Base-by-base conservation (phyloP, 2,888 invertebrate species). In the Darwinula stevensoni region DNA sequence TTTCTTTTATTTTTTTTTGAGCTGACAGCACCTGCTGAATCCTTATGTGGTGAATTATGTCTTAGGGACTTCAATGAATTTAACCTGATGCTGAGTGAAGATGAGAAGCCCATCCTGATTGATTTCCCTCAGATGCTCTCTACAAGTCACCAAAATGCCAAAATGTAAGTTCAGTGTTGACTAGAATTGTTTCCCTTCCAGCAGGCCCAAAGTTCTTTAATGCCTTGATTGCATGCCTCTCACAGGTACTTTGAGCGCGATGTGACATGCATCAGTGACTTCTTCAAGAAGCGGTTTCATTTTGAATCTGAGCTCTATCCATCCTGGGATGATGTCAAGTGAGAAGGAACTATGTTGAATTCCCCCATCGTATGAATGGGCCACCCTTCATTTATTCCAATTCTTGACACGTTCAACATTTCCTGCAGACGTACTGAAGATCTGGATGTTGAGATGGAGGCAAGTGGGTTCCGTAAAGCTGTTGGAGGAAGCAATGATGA, bases 121-220 rank as follows among this genome's bases (percentile, higher is more conserved):
- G 97, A 99, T 57, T 97, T 97, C 51, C 97, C 97, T 0, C 97
- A 97, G 58, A 97, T 97, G 91, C 67, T 97, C 33, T 88, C 91
- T 4, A 88, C 76, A 0, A 67, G 71, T 15, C 94, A 97, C 53
- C 47, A 59, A 22, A 86, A 97, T 52, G 94, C 91, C 29, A 67
- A 74, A 6, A 6, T n/a, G 6, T n/a, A n/a, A n/a, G n/a, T n/a
- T n/a, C n/a, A n/a, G n/a, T n/a, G n/a, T n/a, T n/a, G n/a, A n/a
- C n/a, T n/a, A n/a, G n/a, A 62, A 61, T 55, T 67, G 68, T 80
- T 53, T 59, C 60, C 37, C 17, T 15, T 27, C 4, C 6, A 14
- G 12, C 5, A 3, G n/a, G 29, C 3, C 12, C 11, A 5, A 30
- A 30, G 13, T 5, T 1, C 3, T 15, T 30, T 34, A 27, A 3